Evolutionary conservation across 2,888 invertebrate genomes (phyloP), one percentile per base, ranked within the genome.

Genomic region (Empis livida): DNA sequence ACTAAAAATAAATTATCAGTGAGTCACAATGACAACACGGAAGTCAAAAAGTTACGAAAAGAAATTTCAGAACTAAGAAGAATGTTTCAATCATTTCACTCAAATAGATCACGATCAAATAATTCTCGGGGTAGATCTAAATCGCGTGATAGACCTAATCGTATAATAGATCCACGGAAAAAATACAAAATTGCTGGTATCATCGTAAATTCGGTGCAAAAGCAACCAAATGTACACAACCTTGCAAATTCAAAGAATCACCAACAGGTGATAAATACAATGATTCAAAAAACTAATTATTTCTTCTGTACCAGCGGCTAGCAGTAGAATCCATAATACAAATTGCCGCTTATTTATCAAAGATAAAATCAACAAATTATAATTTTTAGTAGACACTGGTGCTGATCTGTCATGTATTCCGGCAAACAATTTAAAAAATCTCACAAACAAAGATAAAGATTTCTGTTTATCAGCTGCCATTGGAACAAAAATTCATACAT

Each of bases 261-360:
- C 20, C 20, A 20, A 5, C 20, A 20, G 20, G 4, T 20, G 5
- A 20, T 20, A 4, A 32, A 4, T 9, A 4, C 9, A 8, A 32
- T 13, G 9, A 32, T 32, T 32, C 32, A 32, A 32, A 32, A 46
- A 49, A 49, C 43, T 40, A 46, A 13, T 5, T 32, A 1, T 23
- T 39, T 32, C 49, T 41, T 39, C 43, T 37, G 35, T 45, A 40
- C 43, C 17, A 46, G 49, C 43, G 43, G 46, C 46, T 40, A 44
- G 46, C 43, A 46, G 13, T 43, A 45, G 35, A 35, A 31, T 9
- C 1, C 13, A 10, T 5, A 11, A 10, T 30, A 41, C 27, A 11
- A 48, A 35, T 35, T 27, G 48, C 44, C 44, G 38, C 17, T 27
- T 48, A 42, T 42, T 42, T 11, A 42, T 48, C 14, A 48, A 30